Percentiles rank a stretch among this genome's conserved stretches.
Conservation (phyloP, 2,888 invertebrate species). For the Gibbula magus region DNA sequence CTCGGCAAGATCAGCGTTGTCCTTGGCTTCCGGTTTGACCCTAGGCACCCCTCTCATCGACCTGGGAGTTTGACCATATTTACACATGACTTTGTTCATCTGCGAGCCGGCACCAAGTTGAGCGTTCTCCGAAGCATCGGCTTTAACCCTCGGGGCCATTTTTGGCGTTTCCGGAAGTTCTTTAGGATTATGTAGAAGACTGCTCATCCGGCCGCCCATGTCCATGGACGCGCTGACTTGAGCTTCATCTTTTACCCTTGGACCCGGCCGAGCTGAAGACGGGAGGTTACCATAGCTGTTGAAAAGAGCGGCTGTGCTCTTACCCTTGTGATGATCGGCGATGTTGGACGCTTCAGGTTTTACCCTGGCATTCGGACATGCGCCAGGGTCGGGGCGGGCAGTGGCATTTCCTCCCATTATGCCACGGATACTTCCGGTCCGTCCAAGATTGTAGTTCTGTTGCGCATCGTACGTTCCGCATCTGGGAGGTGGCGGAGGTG, state of each 20-base stretch:
- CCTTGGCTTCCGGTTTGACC: constrained; percentile 60
- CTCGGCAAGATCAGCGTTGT: constrained; percentile 58
- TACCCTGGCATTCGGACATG: constrained; percentile 48
- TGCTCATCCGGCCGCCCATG: constrained; percentile 58
- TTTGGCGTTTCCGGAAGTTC: constrained; percentile 55
- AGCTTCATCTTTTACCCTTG: constrained; percentile 56
- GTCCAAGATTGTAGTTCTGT: constrained; percentile 57
- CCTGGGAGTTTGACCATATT: constrained; percentile 48
- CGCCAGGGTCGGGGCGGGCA: constrained; percentile 50
- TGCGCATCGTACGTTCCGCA: constrained; percentile 53
- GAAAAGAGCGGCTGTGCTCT: constrained; percentile 50
- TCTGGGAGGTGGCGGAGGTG: constrained; percentile 52
- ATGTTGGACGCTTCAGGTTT: constrained; percentile 60
- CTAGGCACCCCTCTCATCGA: constrained; percentile 52
- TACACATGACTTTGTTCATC: constrained; percentile 58
- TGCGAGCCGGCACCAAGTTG: constrained; percentile 53
- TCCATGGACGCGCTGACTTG: constrained; percentile 49
- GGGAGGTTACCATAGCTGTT: constrained; percentile 52
- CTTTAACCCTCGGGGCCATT: constrained; percentile 58
- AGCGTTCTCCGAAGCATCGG: constrained; percentile 58
- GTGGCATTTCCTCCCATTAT: constrained; percentile 55
- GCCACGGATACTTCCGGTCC: constrained; percentile 58
- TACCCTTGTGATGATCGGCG: constrained; percentile 57
- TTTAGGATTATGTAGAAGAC: constrained; percentile 59
- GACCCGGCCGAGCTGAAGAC: constrained; percentile 46